Base-by-base conservation (phyloP, 2,113 vertebrate genomes). In the Platycercus adscitus region DNA sequence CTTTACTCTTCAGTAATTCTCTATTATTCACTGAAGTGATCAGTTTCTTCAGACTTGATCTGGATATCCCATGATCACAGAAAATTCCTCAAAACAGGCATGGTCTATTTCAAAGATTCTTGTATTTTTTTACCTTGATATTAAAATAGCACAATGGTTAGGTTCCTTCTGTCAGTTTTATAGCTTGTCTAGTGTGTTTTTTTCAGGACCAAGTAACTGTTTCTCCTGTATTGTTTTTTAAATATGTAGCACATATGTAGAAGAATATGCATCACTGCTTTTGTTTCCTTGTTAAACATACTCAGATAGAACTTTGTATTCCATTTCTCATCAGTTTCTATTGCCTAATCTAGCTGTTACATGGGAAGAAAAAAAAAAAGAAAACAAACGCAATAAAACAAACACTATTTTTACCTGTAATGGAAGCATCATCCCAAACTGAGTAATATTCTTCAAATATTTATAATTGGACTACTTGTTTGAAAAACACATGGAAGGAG, bases 151-250 rank as follows among this genome's bases (percentile, higher is more conserved):
- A 39, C 5, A 47, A 35, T 4, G 17, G 10, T 47, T 70, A 35
- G 12, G 13, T 44, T 81, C 7, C 7, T 81, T 56, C 19, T 9
- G 53, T 16, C 0, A 44, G 26, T 70, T 78, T 63, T 78, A 39
- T 23, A 29, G 7, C 1, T 0, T 50, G 5, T 3, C 2, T n/a
- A 50, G 10, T 23, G 3, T 37, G 1, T 43, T 85, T 61, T 35
- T 2, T 35, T 85, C 55, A 66, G 17, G 26, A 47, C 6, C 13
- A 66, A 75, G 39, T 14, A 49, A 58, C 44, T 78, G 18, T 1
- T 65, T 56, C 5, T 28, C 5, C 25, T 70, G 11, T 50, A 28
- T 29, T 49, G n/a, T 13, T 41, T 43, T 83, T 43, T 50, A 70
- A 15, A 13, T 44, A 2, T 63, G 11, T 20, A 52, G 7, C 9